These are phyloP conservation scores for Pteruthius melanotis DNA, from an alignment of 2,113 vertebrate genomes.

Conservation along the genomic window DNA sequence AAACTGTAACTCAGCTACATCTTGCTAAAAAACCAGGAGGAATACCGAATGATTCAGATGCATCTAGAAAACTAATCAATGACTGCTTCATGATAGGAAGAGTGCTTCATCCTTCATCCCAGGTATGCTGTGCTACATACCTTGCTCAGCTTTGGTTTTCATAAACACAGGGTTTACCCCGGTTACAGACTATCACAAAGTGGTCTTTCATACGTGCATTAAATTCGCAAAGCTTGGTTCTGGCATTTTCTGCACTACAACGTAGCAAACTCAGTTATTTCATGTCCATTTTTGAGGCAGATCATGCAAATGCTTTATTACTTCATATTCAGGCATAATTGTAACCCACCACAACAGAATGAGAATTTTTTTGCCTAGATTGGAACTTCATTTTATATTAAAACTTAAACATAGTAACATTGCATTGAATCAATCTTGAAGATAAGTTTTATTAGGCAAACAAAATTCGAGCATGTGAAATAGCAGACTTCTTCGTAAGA, in stretches of 20 bases:
- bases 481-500: background rate
- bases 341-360: background rate
- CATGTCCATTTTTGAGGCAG: background rate
- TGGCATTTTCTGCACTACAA: background rate
- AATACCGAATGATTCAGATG: background rate
- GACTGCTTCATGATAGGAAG: background rate
- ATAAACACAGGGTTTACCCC: background rate
- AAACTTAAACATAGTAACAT: background rate
- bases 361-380: background rate
- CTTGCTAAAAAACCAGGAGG: background rate
- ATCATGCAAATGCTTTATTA: background rate
- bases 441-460: background rate
- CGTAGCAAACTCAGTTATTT: background rate
- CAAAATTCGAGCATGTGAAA: background rate
- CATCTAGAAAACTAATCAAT: background rate
- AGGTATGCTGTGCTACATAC: no score
- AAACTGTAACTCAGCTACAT: background rate
- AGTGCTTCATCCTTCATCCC: background rate
- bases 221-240: background rate
- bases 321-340: background rate
- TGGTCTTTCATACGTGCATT: background rate
- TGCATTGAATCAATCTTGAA: background rate
- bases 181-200: background rate
- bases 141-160: background rate
- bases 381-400: background rate